Percentiles rank a stretch among this genome's conserved stretches.
Conservation (phyloP, 2,888 invertebrate species). For the Aphidius colemani region DNA sequence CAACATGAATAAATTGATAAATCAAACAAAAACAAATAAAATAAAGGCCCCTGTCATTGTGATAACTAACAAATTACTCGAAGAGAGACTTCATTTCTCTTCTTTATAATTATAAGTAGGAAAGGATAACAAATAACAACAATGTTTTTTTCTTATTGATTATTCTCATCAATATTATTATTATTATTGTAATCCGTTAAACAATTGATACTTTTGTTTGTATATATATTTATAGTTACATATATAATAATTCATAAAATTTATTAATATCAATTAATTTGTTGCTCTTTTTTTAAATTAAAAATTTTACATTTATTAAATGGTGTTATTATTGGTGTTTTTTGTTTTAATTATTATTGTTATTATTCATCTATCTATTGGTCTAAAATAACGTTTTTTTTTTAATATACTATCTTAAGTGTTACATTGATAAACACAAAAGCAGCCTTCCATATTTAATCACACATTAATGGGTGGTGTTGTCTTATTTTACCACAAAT, state of each 20-base stretch:
- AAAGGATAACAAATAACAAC: too few relatives aligned
- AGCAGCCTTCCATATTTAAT: conserved; percentile 14
- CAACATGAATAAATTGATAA: too few relatives aligned
- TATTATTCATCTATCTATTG: neutral
- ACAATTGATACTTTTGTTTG: neutral
- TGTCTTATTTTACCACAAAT: neutral
- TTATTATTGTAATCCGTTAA: neutral
- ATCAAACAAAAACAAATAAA: too few relatives aligned
- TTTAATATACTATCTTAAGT: conserved; percentile 48
- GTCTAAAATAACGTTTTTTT: neutral
- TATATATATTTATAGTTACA: neutral
- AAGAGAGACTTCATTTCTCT: too few relatives aligned
- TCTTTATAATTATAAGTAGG: too few relatives aligned
- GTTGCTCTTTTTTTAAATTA: neutral
- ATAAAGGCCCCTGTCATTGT: too few relatives aligned
- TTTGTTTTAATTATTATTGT: neutral
- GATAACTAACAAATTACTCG: too few relatives aligned
- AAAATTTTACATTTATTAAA: conserved; percentile 15
- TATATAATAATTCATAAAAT: neutral
- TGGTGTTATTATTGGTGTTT: conserved; percentile 26
- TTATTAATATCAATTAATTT: conserved; percentile 3
- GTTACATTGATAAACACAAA: conserved; percentile 46
- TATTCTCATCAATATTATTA: too few relatives aligned
- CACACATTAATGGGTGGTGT: conserved; percentile 4
- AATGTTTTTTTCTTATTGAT: too few relatives aligned